Evolutionary conservation across 2,888 invertebrate species (phyloP), one percentile per base, ranked within the genome.

Genomic region (Drosophila dives): DNA sequence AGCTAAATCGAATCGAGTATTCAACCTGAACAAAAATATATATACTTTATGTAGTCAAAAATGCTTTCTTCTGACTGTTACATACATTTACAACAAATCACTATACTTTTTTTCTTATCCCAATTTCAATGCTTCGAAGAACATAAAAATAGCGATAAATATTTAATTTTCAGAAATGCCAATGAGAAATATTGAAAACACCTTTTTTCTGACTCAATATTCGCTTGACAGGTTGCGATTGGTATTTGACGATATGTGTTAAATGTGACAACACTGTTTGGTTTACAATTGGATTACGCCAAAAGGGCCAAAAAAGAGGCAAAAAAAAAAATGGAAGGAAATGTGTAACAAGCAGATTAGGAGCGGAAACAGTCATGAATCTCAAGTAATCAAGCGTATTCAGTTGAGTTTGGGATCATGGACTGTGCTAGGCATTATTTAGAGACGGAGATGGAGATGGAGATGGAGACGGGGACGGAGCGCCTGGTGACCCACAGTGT

Each of bases 331-430:
- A 34, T 8, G 15, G 20, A 49, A 29, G 12, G 38, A n/a, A 38
- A 29, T 29, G 38, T 55, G 38, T 55, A 38, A n/a, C 12, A 56
- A 56, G 42, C 42, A 15, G 56, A 29, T 56, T 34, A 20, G 40
- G 15, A 23, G 15, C 64, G 64, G 51, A 65, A 65, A 34, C 51
- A 20, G 34, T 34, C 10, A 40, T 29, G 64, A 45, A 56, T 29
- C 55, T 36, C 38, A 32, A 66, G 54, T 55, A 66, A 66, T 66
- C 66, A 64, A 38, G 53, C 36, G 64, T 38, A 53, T 64, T 66
- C 38, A 48, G 45, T 10, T 45, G n/a, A 33, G 53, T 38, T 23
- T 23, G 17, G 38, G 55, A 38, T 55, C 38, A 55, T 54, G 54
- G 40, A 12, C 54, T n/a, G 26, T 26, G 15, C 20, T 4, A 38